Base-by-base conservation (phyloP, 2,888 invertebrate species). In the Cataglyphis albicans region DNA sequence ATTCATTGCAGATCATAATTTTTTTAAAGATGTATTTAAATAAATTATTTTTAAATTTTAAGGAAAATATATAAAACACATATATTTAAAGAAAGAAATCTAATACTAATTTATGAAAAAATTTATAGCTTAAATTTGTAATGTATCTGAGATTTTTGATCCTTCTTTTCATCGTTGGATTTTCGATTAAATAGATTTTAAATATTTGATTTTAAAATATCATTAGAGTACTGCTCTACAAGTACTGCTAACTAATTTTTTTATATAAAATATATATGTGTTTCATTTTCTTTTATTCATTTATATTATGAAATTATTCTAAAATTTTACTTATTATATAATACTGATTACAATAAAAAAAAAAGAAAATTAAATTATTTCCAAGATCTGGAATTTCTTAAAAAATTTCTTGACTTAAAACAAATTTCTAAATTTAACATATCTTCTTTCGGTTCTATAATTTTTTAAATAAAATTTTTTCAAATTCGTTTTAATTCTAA, bases 361-460 rank as follows among this genome's bases (percentile, higher is more conserved):
- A 25, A 64, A 64, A 18, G 4, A 41, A 67, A 65, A 29, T 61
- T 29, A 73, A 74, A 63, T 61, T 15, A 74, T 64, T 64, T 74
- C 35, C 32, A 63, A 9, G 21, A 44, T 32, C 7, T 52, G n/a
- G 18, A 52, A 74, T 74, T 44, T 1, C n/a, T 52, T 52, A 52
- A 29, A 74, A 15, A n/a, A 29, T n/a, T 41, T n/a, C 38, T 59
- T 25, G n/a, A 57, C 41, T 74, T 61, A 15, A 74, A 3, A 29
- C 25, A 25, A 25, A 25, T 75, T 12, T 38, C 1, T 75, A 55
- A 67, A 29, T 70, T 52, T 35, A 4, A 68, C 38, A 70, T 76
- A 12, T 48, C 32, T 32, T 32, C 18, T 12, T 38, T 29, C 29
- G 38, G 29, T 70, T 29, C n/a, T 38, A 65, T 12, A 4, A 44